phyloP scores from a whole-genome alignment of 2,113 vertebrate genomes.

The Bos indicus region DNA sequence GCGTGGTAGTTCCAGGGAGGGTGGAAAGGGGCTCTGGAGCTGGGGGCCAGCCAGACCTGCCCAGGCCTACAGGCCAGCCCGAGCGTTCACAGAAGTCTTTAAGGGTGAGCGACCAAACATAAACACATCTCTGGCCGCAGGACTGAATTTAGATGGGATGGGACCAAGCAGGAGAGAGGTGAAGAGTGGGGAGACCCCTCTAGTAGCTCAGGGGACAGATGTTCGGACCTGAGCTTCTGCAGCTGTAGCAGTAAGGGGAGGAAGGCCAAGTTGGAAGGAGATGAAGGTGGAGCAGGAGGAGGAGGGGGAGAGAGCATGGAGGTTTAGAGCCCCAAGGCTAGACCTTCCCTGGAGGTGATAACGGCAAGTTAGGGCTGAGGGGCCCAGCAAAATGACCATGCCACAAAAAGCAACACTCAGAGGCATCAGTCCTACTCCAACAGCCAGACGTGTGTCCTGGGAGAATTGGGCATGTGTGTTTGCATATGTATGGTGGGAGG shows the following conservation, averaged over 20 bases:
- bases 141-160: background rate
- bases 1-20: background rate
- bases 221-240: background rate
- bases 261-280: background rate
- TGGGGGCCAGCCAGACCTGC: background rate
- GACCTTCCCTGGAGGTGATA: background rate
- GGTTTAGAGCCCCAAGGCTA: background rate
- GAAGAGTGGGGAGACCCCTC: background rate
- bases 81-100: background rate
- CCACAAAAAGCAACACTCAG: no score
- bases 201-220: background rate
- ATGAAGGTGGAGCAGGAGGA: background rate
- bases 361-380: background rate
- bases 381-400: background rate
- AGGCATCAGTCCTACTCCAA: background rate
- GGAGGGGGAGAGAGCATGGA: background rate
- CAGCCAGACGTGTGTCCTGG: background rate
- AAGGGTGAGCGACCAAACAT: background rate
- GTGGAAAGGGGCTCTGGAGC: background rate
- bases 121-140: background rate
- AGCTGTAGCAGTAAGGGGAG: background rate
- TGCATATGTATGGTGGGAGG: rapidly evolving
- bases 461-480: background rate
- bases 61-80: background rate
- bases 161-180: background rate